Percentiles rank a stretch among this genome's conserved stretches.
phyloP scores from a whole-genome alignment of 2,797 vertebrate species.

The Dryobates pubescens region DNA sequence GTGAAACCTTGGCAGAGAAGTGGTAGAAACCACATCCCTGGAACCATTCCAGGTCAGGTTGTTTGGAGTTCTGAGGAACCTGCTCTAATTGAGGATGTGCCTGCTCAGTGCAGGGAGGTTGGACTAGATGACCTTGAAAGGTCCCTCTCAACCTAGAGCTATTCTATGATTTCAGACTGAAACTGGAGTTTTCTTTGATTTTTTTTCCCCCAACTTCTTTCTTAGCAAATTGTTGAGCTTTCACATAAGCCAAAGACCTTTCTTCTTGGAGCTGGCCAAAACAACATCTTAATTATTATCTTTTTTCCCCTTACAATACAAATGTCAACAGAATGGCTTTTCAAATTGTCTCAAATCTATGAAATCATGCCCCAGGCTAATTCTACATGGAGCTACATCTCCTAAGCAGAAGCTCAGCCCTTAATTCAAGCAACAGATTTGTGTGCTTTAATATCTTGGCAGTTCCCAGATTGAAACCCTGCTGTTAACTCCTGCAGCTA shows the following conservation, averaged over 20 bases:
- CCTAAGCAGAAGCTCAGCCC: neutral
- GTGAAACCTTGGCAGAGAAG: no score
- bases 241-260: neutral
- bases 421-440: constrained; percentile 38
- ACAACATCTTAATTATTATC: neutral
- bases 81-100: no score
- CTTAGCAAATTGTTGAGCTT: neutral
- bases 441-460: constrained; percentile 26
- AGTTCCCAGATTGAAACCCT: constrained; percentile 47
- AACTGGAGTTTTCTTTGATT: neutral
- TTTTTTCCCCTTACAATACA: neutral
- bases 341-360: neutral
- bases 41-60: no score
- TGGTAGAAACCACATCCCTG: no score
- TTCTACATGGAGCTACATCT: neutral
- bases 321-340: neutral
- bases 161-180: neutral
- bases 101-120: no score
- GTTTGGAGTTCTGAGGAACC: no score
- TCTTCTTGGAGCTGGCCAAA: neutral
- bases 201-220: neutral
- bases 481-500: constrained; percentile 58
- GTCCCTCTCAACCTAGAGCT: no score
- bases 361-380: neutral
- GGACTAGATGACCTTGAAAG: no score